A percentile compares a stretch with the other conserved stretches of the same genome.
Evolutionary conservation across 2,113 vertebrate genomes (phyloP).

Genomic region (Caloenas nicobarica): DNA sequence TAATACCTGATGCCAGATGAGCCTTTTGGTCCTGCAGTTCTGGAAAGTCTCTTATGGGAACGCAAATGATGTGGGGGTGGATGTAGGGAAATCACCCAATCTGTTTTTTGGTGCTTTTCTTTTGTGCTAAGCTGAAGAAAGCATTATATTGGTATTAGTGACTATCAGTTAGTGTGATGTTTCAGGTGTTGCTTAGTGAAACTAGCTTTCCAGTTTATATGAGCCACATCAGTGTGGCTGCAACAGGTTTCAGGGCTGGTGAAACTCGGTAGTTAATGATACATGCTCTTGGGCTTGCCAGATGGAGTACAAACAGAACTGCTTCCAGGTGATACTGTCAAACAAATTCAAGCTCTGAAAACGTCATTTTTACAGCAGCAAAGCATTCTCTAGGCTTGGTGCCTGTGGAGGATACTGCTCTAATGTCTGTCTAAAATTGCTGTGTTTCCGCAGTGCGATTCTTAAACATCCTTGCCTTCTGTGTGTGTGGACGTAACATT

Average conservation of each 20-base stretch:
- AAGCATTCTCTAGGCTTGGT: not conserved
- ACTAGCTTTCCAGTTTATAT: not conserved
- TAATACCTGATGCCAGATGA: not conserved
- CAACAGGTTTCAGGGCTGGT: accelerated
- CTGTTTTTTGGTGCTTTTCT: not conserved
- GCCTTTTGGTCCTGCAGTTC: not conserved
- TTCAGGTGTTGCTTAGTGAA: not conserved
- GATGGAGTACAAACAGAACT: not conserved
- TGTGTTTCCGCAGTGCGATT: not conserved
- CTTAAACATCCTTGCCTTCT: not conserved
- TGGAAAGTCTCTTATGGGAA: not conserved
- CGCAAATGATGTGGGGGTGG: accelerated
- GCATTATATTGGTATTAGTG: not conserved
- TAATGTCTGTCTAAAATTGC: not conserved
- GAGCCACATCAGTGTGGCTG: not conserved
- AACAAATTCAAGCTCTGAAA: not conserved
- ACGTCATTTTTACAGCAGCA: not conserved
- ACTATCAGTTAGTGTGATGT: not conserved
- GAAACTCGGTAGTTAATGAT: not conserved
- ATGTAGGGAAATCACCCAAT: not conserved
- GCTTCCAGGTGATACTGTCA: not conserved
- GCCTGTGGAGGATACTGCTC: not conserved
- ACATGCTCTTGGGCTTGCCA: not conserved
- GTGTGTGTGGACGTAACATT: not conserved
- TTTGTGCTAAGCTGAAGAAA: not conserved